Conservation (phyloP, 2,113 vertebrate species). For the Paramormyrops kingsleyae region DNA sequence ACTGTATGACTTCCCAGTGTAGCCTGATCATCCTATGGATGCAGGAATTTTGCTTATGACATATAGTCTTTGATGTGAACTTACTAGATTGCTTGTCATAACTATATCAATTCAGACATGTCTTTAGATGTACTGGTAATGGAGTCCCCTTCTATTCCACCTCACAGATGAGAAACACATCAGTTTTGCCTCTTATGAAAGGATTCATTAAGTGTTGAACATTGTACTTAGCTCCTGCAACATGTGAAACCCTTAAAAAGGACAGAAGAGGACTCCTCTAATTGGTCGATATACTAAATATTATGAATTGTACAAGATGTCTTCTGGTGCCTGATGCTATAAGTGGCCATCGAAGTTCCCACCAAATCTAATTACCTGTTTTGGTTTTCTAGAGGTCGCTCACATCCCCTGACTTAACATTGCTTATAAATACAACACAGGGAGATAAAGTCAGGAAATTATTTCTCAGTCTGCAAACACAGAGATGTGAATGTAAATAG, state of each 20-base stretch:
- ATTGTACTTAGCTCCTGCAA: neutral
- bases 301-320: neutral
- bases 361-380: constrained; percentile 9
- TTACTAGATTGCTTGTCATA: neutral
- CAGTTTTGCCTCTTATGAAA: neutral
- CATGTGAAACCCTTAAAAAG: neutral
- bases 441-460: constrained; percentile 43
- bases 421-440: constrained; percentile 38
- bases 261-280: neutral
- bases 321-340: neutral
- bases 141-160: neutral
- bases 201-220: constrained; percentile 1
- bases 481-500: constrained; percentile 48
- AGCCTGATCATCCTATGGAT: neutral
- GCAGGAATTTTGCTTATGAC: neutral
- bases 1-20: neutral
- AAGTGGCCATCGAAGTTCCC: constrained; percentile 13
- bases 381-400: constrained; percentile 25
- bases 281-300: neutral
- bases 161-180: neutral
- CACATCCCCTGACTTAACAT: constrained; percentile 38
- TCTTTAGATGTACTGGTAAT: neutral
- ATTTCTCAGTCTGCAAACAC: constrained; percentile 39
- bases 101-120: neutral
- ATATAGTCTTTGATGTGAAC: neutral